Conservation (phyloP, 2,888 invertebrate species). For the Rhimphoctona megacephalus region DNA sequence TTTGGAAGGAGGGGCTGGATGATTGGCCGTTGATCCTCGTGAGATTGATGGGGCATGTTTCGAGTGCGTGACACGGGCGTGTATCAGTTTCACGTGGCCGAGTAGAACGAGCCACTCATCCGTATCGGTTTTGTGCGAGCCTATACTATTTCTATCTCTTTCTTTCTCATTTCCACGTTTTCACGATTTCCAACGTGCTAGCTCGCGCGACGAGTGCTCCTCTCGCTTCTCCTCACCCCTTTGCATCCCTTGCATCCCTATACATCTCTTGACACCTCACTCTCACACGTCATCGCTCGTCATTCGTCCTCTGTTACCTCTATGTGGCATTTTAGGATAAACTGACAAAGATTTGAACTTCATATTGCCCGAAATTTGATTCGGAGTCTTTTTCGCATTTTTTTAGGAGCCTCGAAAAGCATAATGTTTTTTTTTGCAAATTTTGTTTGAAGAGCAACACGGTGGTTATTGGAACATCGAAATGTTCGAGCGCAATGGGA, state of each 20-base stretch:
- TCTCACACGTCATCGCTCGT: slow-evolving; percentile 2
- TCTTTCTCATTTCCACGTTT: slow-evolving; percentile 37
- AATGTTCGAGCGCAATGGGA: no score
- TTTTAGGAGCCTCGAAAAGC: neutral
- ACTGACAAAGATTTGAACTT: neutral
- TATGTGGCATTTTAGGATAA: neutral
- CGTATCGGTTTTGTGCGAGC: slow-evolving; percentile 64
- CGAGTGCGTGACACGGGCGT: slow-evolving; percentile 64
- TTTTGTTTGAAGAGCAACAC: neutral
- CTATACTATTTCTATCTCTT: slow-evolving; percentile 46
- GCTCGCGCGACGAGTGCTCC: slow-evolving; percentile 46
- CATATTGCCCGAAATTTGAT: neutral
- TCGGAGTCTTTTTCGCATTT: neutral
- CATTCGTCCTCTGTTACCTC: slow-evolving; percentile 1
- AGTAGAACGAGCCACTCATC: slow-evolving; percentile 66
- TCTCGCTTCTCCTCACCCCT: neutral
- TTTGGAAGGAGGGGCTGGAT: slow-evolving; percentile 41
- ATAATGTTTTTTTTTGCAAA: neutral
- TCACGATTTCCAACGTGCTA: slow-evolving; percentile 40
- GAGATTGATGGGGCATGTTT: slow-evolving; percentile 67
- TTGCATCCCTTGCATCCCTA: slow-evolving; percentile 18
- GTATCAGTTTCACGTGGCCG: slow-evolving; percentile 69
- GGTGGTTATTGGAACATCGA: no score
- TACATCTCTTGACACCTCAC: slow-evolving; percentile 49
- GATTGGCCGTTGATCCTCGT: slow-evolving; percentile 69